Conservation (phyloP, 2,113 vertebrate species). For the Apus apus region DNA sequence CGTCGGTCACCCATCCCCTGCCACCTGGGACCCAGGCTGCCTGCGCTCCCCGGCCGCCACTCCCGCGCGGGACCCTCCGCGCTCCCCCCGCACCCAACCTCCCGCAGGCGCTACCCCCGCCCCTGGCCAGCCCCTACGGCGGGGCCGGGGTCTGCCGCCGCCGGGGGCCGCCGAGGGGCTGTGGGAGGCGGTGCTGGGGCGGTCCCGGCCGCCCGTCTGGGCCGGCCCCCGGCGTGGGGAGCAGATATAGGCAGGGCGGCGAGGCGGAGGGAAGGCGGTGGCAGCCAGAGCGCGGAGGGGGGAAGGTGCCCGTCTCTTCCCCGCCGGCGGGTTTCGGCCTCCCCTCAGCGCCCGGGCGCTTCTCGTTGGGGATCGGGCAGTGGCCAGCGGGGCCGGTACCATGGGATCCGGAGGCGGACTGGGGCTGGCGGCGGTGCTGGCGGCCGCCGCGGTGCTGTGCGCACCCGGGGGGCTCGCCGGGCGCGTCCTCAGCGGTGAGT, state of each 20-base stretch:
- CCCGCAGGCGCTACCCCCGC: no score
- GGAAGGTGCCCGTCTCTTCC: rapidly evolving
- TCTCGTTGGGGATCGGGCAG: background rate
- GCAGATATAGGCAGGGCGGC: background rate
- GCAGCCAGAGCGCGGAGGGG: rapidly evolving
- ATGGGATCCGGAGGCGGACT: background rate
- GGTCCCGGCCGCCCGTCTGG: background rate
- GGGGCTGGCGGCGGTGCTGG: constrained; percentile 19
- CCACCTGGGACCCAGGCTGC: background rate
- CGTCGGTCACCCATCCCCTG: no score
- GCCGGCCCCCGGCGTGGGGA: background rate
- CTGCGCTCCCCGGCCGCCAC: no score
- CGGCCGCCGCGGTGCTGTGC: constrained; percentile 49
- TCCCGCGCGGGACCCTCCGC: background rate
- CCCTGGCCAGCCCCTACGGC: no score
- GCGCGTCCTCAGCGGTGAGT: constrained; percentile 79
- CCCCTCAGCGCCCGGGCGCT: background rate
- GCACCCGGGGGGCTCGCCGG: constrained; percentile 45
- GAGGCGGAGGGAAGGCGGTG: background rate
- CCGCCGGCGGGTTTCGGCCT: background rate
- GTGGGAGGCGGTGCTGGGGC: background rate
- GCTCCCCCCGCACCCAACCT: no score
- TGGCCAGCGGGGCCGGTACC: background rate
- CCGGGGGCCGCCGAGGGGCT: background rate
- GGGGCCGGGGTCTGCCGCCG: background rate